These are phyloP conservation scores for Dromius quadrimaculatus DNA, from an alignment of 2,888 invertebrate genomes.

Conservation along the genomic window DNA sequence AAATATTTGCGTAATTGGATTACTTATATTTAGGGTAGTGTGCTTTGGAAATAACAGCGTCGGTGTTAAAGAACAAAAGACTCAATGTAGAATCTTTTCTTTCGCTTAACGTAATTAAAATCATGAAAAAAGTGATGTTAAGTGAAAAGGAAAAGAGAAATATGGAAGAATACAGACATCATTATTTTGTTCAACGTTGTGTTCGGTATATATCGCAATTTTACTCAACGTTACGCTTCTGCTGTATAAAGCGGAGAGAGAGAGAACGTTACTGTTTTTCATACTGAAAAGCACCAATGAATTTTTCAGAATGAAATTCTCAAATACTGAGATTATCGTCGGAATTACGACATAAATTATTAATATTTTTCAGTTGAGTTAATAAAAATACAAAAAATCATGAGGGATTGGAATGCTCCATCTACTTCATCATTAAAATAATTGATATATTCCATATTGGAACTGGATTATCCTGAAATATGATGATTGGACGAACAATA, in stretches of 20 bases:
- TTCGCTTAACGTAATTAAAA: slow-evolving; percentile 21
- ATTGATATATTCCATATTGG: too few relatives aligned
- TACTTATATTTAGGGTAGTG: slow-evolving; percentile 26
- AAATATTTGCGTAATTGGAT: slow-evolving; percentile 26
- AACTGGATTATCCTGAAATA: too few relatives aligned
- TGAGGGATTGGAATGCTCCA: too few relatives aligned
- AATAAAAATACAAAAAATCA: neutral
- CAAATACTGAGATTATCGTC: slow-evolving; percentile 19
- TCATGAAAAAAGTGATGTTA: slow-evolving; percentile 25
- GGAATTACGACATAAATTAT: slow-evolving; percentile 8
- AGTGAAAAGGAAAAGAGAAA: slow-evolving; percentile 27
- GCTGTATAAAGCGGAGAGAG: neutral
- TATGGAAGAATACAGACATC: slow-evolving; percentile 32
- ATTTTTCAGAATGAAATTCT: slow-evolving; percentile 15
- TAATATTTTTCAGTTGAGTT: neutral
- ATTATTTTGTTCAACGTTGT: slow-evolving; percentile 23
- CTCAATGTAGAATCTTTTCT: slow-evolving; percentile 16
- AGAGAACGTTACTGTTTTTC: slow-evolving; percentile 17
- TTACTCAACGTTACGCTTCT: slow-evolving; percentile 11
- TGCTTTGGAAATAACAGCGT: neutral
- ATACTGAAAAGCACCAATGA: slow-evolving; percentile 11
- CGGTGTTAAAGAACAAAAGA: neutral
- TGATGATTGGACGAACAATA: too few relatives aligned
- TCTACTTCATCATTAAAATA: too few relatives aligned
- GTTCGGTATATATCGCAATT: slow-evolving; percentile 20